Evolutionary conservation across 2,797 vertebrate genomes (phyloP).

Genomic region (Heliangelus exortis): DNA sequence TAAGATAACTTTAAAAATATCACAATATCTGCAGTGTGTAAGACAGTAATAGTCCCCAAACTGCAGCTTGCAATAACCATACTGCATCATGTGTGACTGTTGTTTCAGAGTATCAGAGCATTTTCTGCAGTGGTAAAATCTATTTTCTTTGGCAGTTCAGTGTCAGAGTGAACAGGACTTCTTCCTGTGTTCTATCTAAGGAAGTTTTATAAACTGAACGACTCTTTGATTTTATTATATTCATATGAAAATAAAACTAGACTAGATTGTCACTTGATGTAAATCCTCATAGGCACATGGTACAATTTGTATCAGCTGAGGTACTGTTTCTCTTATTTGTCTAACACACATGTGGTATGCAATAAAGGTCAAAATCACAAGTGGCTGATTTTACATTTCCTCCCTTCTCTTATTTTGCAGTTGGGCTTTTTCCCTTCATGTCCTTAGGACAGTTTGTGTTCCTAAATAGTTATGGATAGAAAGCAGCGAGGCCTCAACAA

Average conservation of each 20-base stretch:
- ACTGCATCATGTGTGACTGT: neutral
- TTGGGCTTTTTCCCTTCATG: neutral
- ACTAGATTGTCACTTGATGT: neutral
- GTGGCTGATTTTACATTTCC: neutral
- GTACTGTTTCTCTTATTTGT: neutral
- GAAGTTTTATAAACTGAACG: neutral
- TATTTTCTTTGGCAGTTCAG: neutral
- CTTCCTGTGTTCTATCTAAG: neutral
- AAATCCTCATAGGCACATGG: neutral
- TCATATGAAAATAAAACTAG: neutral
- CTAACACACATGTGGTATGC: neutral
- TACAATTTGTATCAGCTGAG: neutral
- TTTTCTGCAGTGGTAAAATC: neutral
- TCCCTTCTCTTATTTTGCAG: neutral
- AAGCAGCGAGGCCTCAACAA: neutral
- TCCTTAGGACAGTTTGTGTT: neutral
- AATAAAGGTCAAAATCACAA: neutral
- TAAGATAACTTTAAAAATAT: neutral
- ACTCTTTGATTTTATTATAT: neutral
- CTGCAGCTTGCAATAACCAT: neutral
- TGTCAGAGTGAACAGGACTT: neutral
- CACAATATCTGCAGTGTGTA: neutral
- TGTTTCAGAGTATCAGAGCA: neutral
- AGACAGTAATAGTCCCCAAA: neutral
- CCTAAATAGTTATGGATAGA: neutral